Conservation (phyloP, 2,797 vertebrate genomes). For the Sandelia bainsii region DNA sequence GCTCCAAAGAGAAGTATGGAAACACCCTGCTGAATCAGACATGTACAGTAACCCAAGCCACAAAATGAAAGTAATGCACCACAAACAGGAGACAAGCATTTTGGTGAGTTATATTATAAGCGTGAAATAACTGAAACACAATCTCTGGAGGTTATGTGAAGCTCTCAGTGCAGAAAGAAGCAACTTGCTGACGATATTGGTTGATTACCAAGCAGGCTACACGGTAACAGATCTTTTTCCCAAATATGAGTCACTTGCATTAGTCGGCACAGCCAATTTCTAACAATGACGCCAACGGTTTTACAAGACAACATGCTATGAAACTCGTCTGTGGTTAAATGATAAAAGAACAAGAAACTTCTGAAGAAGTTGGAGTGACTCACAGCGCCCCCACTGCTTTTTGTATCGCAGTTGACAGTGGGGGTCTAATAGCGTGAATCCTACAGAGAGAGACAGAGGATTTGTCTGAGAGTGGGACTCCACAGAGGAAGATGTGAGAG, state of each 20-base stretch:
- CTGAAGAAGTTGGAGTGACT: conserved; percentile 56
- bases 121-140: conserved; percentile 51
- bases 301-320: conserved; percentile 27
- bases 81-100: conserved; percentile 52
- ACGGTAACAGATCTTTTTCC: conserved; percentile 27
- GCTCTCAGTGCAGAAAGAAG: conserved; percentile 7
- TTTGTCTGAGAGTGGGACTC: conserved; percentile 39
- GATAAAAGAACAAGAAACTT: conserved; percentile 46
- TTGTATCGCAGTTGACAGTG: conserved; percentile 27
- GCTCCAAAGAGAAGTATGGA: conserved; percentile 9
- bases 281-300: conserved; percentile 52
- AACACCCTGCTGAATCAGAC: conserved; percentile 67
- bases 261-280: conserved; percentile 4
- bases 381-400: conserved; percentile 56
- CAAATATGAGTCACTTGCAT: conserved; percentile 54
- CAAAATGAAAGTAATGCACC: conserved; percentile 60
- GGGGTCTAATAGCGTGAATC: conserved; percentile 60
- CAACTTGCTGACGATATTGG: background rate
- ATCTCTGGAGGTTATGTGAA: conserved; percentile 20
- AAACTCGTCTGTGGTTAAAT: conserved; percentile 45
- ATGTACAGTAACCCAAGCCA: conserved; percentile 59
- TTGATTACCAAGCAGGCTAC: conserved; percentile 12
- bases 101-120: conserved; percentile 43
- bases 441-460: conserved; percentile 49
- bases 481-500: conserved; percentile 35